phyloP scores from a whole-genome alignment of 1,140 invertebrate species.

The Pentalonia nigronervosa region DNA sequence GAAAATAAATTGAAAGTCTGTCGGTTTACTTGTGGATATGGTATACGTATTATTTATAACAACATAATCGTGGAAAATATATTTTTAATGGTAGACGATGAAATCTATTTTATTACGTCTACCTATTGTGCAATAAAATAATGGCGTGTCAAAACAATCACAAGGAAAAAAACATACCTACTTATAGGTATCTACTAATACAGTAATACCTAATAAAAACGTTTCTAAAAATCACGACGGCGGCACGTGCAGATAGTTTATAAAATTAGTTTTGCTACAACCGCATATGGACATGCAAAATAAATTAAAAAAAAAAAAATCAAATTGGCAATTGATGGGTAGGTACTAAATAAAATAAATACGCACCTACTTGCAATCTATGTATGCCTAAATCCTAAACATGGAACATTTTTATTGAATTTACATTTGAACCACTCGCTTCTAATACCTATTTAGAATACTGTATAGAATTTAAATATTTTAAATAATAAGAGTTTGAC shows the following conservation, averaged over 20 bases:
- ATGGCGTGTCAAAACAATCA: conserved; percentile 11
- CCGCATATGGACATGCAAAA: background rate
- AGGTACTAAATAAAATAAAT: too few relatives aligned
- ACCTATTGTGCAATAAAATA: conserved; percentile 24
- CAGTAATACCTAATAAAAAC: background rate
- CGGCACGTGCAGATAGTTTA: background rate
- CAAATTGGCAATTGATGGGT: too few relatives aligned
- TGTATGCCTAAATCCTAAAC: too few relatives aligned
- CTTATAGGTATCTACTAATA: background rate
- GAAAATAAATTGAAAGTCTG: background rate
- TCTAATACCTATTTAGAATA: too few relatives aligned
- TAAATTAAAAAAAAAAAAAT: background rate
- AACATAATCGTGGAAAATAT: background rate
- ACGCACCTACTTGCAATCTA: too few relatives aligned
- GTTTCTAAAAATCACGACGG: background rate
- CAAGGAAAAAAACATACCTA: background rate
- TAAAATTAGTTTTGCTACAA: background rate
- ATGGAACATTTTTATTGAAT: too few relatives aligned
- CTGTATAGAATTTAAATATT: too few relatives aligned
- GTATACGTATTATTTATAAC: too few relatives aligned
- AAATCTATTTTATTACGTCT: conserved; percentile 23
- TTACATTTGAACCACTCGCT: too few relatives aligned
- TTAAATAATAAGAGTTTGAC: too few relatives aligned
- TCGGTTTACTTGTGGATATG: background rate
- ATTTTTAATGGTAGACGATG: background rate